Conservation (phyloP, 2,888 invertebrate species). For the Aphrophora alni region DNA sequence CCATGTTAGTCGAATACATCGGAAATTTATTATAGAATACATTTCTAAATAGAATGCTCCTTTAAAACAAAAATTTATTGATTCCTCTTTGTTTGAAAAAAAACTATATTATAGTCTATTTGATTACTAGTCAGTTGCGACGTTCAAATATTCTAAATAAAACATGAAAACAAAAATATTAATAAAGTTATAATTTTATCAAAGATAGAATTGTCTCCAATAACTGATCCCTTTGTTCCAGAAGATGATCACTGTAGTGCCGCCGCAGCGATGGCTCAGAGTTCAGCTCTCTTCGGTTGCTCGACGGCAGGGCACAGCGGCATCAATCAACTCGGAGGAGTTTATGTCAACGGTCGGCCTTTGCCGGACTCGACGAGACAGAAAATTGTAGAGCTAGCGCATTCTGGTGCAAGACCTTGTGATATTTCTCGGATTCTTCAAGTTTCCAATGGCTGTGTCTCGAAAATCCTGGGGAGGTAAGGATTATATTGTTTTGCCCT, state of each 20-base stretch:
- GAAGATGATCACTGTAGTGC: slow-evolving; percentile 67
- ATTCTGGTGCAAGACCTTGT: slow-evolving; percentile 96
- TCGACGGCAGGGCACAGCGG: slow-evolving; percentile 94
- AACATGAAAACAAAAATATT: too few relatives aligned
- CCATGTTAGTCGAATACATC: too few relatives aligned
- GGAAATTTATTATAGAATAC: too few relatives aligned
- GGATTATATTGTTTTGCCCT: slow-evolving; percentile 53
- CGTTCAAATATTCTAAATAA: too few relatives aligned
- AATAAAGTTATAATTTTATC: too few relatives aligned
- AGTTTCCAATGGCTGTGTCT: slow-evolving; percentile 99
- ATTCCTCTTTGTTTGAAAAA: too few relatives aligned
- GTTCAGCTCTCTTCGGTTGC: slow-evolving; percentile 79
- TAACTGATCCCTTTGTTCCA: slow-evolving; percentile 54
- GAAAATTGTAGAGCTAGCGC: slow-evolving; percentile 98
- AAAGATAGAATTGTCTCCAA: too few relatives aligned
- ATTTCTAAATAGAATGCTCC: too few relatives aligned
- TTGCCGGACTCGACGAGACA: slow-evolving; percentile 97
- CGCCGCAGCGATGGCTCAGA: slow-evolving; percentile 67
- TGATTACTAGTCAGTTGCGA: too few relatives aligned
- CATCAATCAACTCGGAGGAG: slow-evolving; percentile 98
- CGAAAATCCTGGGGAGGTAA: slow-evolving; percentile 97
- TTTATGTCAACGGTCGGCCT: slow-evolving; percentile 98
- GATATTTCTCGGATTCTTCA: slow-evolving; percentile 98
- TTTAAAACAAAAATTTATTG: too few relatives aligned
- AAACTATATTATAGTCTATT: too few relatives aligned